Conservation (phyloP, 2,888 invertebrate species). For the Drosophila recens region DNA sequence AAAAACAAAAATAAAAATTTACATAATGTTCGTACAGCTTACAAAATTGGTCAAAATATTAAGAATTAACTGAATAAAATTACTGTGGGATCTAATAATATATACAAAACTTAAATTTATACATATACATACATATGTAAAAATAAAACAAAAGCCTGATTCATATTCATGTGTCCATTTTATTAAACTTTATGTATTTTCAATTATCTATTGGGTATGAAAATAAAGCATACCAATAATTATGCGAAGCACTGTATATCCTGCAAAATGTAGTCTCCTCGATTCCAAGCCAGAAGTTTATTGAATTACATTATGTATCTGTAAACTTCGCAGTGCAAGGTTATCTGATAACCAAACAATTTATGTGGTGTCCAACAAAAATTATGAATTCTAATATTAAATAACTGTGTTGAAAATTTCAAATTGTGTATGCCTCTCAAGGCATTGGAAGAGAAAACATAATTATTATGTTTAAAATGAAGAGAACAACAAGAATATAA, state of each 20-base stretch:
- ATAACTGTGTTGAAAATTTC: slow-evolving; percentile 80
- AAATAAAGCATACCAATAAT: slow-evolving; percentile 20
- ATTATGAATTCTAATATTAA: slow-evolving; percentile 30
- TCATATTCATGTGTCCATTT: slow-evolving; percentile 75
- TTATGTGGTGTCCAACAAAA: slow-evolving; percentile 58
- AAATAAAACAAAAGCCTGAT: slow-evolving; percentile 71
- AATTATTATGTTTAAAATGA: slow-evolving; percentile 65
- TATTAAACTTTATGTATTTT: slow-evolving; percentile 59
- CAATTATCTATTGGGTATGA: slow-evolving; percentile 43
- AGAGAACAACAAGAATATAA: slow-evolving; percentile 38
- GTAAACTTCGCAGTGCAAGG: slow-evolving; percentile 28
- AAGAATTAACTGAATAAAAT: slow-evolving; percentile 30
- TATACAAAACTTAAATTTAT: slow-evolving; percentile 30
- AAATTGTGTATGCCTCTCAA: slow-evolving; percentile 71
- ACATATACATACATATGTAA: slow-evolving; percentile 28
- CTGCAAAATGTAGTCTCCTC: slow-evolving; percentile 17
- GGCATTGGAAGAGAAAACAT: slow-evolving; percentile 58
- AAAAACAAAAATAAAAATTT: slow-evolving; percentile 5
- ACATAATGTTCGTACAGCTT: slow-evolving; percentile 20
- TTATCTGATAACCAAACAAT: slow-evolving; percentile 37
- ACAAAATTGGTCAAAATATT: slow-evolving; percentile 26
- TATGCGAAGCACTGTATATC: slow-evolving; percentile 26
- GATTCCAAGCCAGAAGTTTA: slow-evolving; percentile 24
- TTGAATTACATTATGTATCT: neutral
- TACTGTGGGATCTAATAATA: slow-evolving; percentile 49